A percentile compares a stretch with the other conserved stretches of the same genome.
Conservation (phyloP, 2,797 vertebrate species). For the Sandelia bainsii region DNA sequence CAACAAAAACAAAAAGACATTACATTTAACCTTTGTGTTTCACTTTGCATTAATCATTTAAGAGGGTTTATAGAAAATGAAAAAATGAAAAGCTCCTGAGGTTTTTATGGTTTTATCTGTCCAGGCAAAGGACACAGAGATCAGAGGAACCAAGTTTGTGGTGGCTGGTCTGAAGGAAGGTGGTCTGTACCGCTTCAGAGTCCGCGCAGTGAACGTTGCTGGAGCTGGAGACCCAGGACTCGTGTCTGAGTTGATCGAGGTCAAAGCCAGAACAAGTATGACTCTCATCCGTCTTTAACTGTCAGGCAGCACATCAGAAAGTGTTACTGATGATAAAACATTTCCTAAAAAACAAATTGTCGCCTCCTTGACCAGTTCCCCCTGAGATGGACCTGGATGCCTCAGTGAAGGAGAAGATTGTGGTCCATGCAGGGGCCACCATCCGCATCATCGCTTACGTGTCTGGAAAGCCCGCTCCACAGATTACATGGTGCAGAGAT, state of each 20-base stretch:
- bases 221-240: constrained; percentile 94
- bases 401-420: constrained; percentile 95
- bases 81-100: neutral
- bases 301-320: no score
- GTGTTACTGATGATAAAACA: neutral
- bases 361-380: constrained; percentile 79
- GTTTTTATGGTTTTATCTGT: constrained; percentile 10
- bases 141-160: constrained; percentile 97
- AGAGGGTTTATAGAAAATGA: no score
- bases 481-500: constrained; percentile 92
- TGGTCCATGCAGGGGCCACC: constrained; percentile 95
- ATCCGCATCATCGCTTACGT: constrained; percentile 98
- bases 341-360: neutral
- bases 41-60: no score
- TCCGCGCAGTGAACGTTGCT: constrained; percentile 93
- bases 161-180: constrained; percentile 94
- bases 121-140: constrained; percentile 96
- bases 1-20: no score
- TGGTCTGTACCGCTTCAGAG: constrained; percentile 94
- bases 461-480: constrained; percentile 95
- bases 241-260: constrained; percentile 92
- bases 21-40: no score
- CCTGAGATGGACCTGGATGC: constrained; percentile 97
- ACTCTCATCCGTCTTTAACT: neutral
- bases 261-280: constrained; percentile 97